A percentile compares a stretch with the other conserved stretches of the same genome.
phyloP scores from a whole-genome alignment of 1,140 invertebrate species.

The Brachionus paranguensis region DNA sequence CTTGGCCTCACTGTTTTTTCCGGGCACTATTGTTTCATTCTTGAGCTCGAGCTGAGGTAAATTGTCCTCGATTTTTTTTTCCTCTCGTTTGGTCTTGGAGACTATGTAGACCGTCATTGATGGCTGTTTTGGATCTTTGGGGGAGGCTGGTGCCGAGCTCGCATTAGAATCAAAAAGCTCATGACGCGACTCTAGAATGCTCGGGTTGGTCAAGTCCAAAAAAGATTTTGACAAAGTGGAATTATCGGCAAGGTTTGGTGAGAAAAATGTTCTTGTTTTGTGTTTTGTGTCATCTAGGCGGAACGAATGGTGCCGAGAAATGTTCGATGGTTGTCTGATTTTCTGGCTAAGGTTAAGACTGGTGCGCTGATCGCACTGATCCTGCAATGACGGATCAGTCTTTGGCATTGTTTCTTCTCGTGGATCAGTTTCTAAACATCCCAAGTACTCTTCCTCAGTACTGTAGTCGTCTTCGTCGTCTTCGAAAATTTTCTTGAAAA shows the following conservation, averaged over 20 bases:
- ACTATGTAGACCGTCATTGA: neutral
- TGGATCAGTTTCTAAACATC: neutral
- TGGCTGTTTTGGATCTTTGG: neutral
- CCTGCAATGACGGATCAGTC: neutral
- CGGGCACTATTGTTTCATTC: neutral
- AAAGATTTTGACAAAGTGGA: neutral
- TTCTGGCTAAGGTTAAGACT: neutral
- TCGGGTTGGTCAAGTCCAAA: neutral
- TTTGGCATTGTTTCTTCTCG: neutral
- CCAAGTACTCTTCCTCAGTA: neutral
- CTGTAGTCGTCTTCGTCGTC: neutral
- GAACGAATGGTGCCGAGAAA: neutral
- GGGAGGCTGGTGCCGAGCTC: neutral
- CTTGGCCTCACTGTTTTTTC: neutral
- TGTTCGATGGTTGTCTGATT: neutral
- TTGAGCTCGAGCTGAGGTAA: conserved; percentile 1
- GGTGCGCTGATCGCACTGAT: neutral
- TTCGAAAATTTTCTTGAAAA: neutral
- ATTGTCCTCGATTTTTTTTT: neutral
- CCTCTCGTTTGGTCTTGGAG: neutral
- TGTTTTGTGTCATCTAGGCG: neutral
- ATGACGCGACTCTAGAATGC: neutral
- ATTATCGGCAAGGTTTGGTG: neutral
- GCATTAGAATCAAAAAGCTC: neutral
- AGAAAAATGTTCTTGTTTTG: neutral